phyloP scores from a whole-genome alignment of 2,113 vertebrate species.

The Macquaria ambigua region DNA sequence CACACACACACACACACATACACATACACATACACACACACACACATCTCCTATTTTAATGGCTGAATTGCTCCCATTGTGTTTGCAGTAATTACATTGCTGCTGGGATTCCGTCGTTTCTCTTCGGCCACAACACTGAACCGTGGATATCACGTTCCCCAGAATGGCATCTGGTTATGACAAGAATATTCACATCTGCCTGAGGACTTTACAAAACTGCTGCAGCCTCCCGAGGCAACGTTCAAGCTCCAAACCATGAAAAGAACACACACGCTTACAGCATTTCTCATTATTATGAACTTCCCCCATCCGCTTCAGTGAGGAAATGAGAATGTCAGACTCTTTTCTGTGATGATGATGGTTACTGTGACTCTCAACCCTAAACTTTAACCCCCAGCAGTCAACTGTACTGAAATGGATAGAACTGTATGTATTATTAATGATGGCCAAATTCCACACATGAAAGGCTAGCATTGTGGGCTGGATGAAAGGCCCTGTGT shows the following conservation, averaged over 20 bases:
- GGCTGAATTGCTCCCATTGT: constrained; percentile 69
- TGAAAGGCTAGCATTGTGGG: constrained; percentile 83
- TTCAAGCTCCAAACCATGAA: constrained; percentile 26
- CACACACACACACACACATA: constrained; percentile 7
- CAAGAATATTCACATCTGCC: constrained; percentile 53
- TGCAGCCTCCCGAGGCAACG: constrained; percentile 32
- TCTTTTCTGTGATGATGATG: constrained; percentile 45
- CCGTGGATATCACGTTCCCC: constrained; percentile 7
- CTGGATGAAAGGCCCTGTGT: constrained; percentile 78
- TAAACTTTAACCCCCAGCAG: constrained; percentile 71
- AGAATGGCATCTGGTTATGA: constrained; percentile 41
- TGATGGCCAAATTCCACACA: constrained; percentile 80
- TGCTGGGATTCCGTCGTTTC: constrained; percentile 49
- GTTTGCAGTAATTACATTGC: constrained; percentile 53
- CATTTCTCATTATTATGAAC: constrained; percentile 32
- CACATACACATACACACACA: constrained; percentile 14
- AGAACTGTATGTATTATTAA: constrained; percentile 82
- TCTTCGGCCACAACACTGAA: constrained; percentile 28
- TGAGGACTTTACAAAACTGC: constrained; percentile 22
- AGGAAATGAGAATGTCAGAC: constrained; percentile 65
- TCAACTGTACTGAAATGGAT: constrained; percentile 51
- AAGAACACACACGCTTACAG: constrained; percentile 9
- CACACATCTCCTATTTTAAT: constrained; percentile 46
- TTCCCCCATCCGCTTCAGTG: constrained; percentile 22
- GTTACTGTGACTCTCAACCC: constrained; percentile 51